Evolutionary conservation across 2,797 vertebrate genomes (phyloP), one percentile per base, ranked within the genome.

Genomic region (Premnoplex brunnescens): DNA sequence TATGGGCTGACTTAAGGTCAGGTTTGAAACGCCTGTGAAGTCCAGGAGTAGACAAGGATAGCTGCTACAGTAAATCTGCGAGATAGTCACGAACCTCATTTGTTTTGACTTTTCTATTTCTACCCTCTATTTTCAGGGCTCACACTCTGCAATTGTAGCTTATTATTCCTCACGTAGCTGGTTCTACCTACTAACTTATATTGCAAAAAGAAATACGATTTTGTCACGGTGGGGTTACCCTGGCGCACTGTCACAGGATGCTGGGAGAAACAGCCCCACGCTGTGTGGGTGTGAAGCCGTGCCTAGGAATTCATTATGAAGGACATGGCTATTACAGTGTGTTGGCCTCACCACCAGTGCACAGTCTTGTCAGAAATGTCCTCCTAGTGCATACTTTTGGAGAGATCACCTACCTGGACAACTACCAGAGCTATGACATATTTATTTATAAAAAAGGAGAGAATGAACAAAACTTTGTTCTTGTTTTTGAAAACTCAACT

Each of bases 311-410:
- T 43, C 36, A 46, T 23, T 54, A 41, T 0, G 2, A 66, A 44
- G 18, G 8, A 52, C 3, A 5, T 0, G 0, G 62, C 39, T 76
- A 11, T 60, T 37, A 32, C 2, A 7, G 16, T 37, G 46, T n/a
- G 17, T 5, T 73, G 48, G 41, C 54, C 51, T 62, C 18, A 58
- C 28, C 41, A 67, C 3, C 5, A 7, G 6, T 27, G 76, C 5
- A 21, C 4, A 46, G 2, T 4, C n/a, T 23, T 32, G 46, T 54
- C 27, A 49, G 30, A 87, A 60, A 74, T 5, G 11, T 28, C 24
- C 28, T 86, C 18, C 26, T 20, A 39, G 19, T 7, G 5, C 6
- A 5, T 24, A 7, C 12, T 39, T 79, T 7, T 39, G 28, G 16
- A 22, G 32, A 91, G 4, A 44, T 63, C 41, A 54, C 17, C 7